Conservation (phyloP, 92 coral and sea anemone genomes). For the Micromussa lordhowensis region DNA sequence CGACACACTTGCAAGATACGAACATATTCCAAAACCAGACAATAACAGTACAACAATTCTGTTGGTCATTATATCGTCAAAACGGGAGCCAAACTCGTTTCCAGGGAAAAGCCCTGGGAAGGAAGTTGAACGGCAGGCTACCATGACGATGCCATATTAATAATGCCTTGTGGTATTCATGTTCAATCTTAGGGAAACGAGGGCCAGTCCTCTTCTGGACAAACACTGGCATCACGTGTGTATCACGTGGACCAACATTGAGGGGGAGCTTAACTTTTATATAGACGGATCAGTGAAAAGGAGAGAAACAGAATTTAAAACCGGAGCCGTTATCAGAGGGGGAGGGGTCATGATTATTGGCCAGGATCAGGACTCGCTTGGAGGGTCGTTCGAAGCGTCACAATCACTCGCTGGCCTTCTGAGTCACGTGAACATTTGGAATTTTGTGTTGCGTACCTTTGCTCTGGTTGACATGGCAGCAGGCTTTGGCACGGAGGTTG, state of each 20-base stretch:
- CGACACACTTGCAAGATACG: too few species aligned
- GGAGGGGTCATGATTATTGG: conserved; percentile 33
- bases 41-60: too few species aligned
- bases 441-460: background rate
- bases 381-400: background rate
- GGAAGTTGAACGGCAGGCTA: too few species aligned
- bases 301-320: background rate
- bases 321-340: background rate
- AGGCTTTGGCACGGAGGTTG: conserved; percentile 27
- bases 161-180: background rate
- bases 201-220: background rate
- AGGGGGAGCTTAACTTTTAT: background rate
- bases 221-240: conserved; percentile 28
- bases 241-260: conserved; percentile 23
- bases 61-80: too few species aligned
- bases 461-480: conserved; percentile 31
- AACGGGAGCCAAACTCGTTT: too few species aligned
- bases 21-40: too few species aligned
- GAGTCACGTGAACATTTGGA: conserved; percentile 45
- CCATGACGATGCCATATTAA: background rate
- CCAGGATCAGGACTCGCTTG: conserved; percentile 23
- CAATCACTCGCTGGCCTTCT: conserved; percentile 27
- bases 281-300: conserved; percentile 11
- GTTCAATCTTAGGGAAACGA: background rate
- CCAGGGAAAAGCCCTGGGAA: too few species aligned